These are phyloP conservation scores for Octodonta nipae DNA, from an alignment of 2,888 invertebrate species.

Conservation along the genomic window DNA sequence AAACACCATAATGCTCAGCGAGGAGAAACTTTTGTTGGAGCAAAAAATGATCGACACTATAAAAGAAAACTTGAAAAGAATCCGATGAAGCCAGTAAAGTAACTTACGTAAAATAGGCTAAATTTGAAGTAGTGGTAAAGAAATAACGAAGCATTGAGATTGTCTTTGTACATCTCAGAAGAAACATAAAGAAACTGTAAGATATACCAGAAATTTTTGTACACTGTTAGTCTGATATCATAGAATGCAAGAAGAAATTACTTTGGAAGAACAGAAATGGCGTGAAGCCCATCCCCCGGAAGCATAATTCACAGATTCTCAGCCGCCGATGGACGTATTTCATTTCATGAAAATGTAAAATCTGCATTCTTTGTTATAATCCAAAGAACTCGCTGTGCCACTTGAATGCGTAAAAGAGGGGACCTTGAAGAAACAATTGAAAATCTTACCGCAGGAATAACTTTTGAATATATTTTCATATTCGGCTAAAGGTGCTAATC, in stretches of 20 bases:
- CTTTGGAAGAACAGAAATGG: conserved; percentile 34
- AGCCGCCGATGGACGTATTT: conserved; percentile 44
- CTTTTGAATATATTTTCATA: too few relatives aligned
- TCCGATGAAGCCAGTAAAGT: conserved; percentile 37
- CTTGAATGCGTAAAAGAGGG: conserved; percentile 38
- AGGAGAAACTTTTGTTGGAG: conserved; percentile 43
- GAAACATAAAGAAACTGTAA: conserved; percentile 49
- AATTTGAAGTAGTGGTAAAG: conserved; percentile 37
- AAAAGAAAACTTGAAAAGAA: conserved; percentile 36
- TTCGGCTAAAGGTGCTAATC: too few relatives aligned
- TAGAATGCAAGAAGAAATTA: conserved; percentile 39
- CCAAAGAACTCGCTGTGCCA: conserved; percentile 43
- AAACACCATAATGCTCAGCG: conserved; percentile 38
- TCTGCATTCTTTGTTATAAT: conserved; percentile 47
- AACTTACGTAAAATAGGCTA: conserved; percentile 35
- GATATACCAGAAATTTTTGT: conserved; percentile 55
- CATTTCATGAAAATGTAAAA: conserved; percentile 49
- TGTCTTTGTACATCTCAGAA: conserved; percentile 43
- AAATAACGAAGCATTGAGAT: conserved; percentile 31
- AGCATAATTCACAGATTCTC: conserved; percentile 44
- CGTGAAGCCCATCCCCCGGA: conserved; percentile 38
- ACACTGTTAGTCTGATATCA: conserved; percentile 47
- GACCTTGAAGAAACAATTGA: too few relatives aligned
- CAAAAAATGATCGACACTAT: conserved; percentile 37
- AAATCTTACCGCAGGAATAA: too few relatives aligned